Evolutionary conservation across 23 tunicate species (phyloP).

Genomic region (Halocynthia roretzi): DNA sequence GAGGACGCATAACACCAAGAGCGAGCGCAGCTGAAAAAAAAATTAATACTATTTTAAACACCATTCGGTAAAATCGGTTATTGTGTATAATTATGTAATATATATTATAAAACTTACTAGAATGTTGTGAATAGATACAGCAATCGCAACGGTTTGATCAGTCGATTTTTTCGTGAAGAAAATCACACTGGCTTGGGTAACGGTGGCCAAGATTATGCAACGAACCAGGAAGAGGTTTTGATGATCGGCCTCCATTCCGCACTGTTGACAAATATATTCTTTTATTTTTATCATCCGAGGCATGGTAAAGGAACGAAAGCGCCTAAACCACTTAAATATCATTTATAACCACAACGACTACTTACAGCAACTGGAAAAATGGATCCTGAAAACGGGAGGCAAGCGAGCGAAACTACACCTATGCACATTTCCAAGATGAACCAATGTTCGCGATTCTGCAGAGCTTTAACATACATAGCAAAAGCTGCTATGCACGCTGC

Average conservation of each 20-base stretch:
- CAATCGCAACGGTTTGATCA: conserved; percentile 26
- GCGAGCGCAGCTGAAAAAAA: conserved; percentile 8
- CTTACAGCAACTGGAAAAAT: conserved; percentile 6
- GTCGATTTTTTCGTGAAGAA: conserved; percentile 17
- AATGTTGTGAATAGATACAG: conserved; percentile 13
- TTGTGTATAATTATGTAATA: too few species aligned
- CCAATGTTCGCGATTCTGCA: conserved; percentile 21
- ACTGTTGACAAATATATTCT: neutral
- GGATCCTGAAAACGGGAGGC: conserved; percentile 10
- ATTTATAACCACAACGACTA: neutral
- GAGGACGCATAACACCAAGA: conserved; percentile 14
- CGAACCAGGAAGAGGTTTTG: neutral
- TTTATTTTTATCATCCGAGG: neutral
- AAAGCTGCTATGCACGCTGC: neutral
- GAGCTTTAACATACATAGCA: conserved; percentile 16
- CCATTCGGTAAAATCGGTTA: too few species aligned
- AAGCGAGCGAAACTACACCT: neutral
- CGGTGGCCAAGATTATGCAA: conserved; percentile 1
- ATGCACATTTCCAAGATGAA: conserved; percentile 14
- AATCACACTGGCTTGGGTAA: conserved; percentile 9
- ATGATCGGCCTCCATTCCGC: neutral
- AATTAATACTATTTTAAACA: neutral
- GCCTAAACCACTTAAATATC: neutral
- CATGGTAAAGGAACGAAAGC: neutral
- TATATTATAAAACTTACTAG: neutral